These are phyloP conservation scores for Pseudoips prasinana DNA, from an alignment of 2,888 invertebrate genomes.

Conservation along the genomic window DNA sequence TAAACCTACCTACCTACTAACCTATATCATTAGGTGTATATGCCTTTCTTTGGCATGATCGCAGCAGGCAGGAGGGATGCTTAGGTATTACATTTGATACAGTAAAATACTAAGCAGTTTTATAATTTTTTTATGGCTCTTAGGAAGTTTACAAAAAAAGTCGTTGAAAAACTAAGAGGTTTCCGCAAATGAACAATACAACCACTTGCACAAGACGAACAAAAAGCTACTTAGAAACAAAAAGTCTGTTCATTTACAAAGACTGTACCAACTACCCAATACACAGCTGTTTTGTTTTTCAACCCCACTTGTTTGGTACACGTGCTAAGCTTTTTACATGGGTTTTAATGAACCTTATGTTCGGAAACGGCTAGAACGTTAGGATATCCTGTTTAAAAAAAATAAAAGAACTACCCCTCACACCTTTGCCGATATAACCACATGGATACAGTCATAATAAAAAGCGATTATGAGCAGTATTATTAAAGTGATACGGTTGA, in stretches of 20 bases:
- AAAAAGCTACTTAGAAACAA: conserved; percentile 13
- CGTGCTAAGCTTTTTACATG: conserved; percentile 68
- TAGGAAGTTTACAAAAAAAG: too few species aligned
- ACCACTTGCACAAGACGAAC: conserved; percentile 10
- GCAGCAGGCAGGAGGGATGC: too few species aligned
- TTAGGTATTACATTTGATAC: too few species aligned
- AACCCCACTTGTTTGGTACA: conserved; percentile 57
- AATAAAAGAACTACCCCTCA: conserved; percentile 72
- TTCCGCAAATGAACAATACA: conserved; percentile 8
- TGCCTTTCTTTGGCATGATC: too few species aligned
- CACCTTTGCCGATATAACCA: conserved; percentile 49
- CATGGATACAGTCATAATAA: conserved; percentile 10
- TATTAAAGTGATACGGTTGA: conserved; percentile 25
- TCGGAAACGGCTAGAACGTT: conserved; percentile 61
- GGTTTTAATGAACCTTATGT: conserved; percentile 63
- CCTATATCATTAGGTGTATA: too few species aligned
- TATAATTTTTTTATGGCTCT: too few species aligned
- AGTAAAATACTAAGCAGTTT: too few species aligned
- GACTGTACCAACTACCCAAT: conserved; percentile 16
- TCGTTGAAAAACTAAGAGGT: too few species aligned
- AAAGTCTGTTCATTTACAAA: conserved; percentile 15
- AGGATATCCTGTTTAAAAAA: conserved; percentile 78
- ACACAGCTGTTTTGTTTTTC: conserved; percentile 37
- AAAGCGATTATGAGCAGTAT: conserved; percentile 21
- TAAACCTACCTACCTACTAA: too few species aligned